phyloP scores from a whole-genome alignment of 2,888 invertebrate species.

The Pycnomerus fuliginosus region DNA sequence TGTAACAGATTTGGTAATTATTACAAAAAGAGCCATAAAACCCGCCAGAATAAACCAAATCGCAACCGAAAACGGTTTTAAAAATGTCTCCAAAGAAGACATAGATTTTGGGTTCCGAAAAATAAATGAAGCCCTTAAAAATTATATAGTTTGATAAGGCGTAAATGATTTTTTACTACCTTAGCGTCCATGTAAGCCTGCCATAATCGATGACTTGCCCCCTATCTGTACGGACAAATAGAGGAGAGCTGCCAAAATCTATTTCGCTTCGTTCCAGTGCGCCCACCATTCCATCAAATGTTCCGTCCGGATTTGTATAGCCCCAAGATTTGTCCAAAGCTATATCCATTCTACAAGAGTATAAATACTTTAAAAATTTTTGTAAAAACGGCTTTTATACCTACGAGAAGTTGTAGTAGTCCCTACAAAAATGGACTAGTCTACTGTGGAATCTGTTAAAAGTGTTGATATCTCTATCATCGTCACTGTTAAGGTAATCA shows the following conservation, averaged over 20 bases:
- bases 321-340: slow-evolving; percentile 41
- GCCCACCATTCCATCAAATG: slow-evolving; percentile 44
- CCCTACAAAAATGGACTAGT: slow-evolving; percentile 34
- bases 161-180: slow-evolving; percentile 27
- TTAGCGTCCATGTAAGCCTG: slow-evolving; percentile 41
- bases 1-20: slow-evolving; percentile 33
- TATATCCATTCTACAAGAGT: slow-evolving; percentile 32
- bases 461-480: slow-evolving; percentile 37
- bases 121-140: slow-evolving; percentile 40
- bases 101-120: slow-evolving; percentile 40
- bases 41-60: slow-evolving; percentile 39
- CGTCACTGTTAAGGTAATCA: slow-evolving; percentile 37
- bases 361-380: too few relatives aligned
- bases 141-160: not conserved
- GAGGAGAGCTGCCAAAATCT: slow-evolving; percentile 43
- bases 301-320: slow-evolving; percentile 37
- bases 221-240: slow-evolving; percentile 41
- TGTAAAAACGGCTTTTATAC: too few relatives aligned
- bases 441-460: slow-evolving; percentile 43
- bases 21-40: slow-evolving; percentile 25
- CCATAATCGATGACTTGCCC: slow-evolving; percentile 40
- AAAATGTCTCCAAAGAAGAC: slow-evolving; percentile 39
- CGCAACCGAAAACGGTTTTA: slow-evolving; percentile 38
- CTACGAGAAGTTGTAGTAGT: slow-evolving; percentile 44
- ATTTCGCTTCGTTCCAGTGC: slow-evolving; percentile 33